Evolutionary conservation across 2,113 vertebrate species (phyloP), one percentile per base, ranked within the genome.

Genomic region (Laterallus jamaicensis): DNA sequence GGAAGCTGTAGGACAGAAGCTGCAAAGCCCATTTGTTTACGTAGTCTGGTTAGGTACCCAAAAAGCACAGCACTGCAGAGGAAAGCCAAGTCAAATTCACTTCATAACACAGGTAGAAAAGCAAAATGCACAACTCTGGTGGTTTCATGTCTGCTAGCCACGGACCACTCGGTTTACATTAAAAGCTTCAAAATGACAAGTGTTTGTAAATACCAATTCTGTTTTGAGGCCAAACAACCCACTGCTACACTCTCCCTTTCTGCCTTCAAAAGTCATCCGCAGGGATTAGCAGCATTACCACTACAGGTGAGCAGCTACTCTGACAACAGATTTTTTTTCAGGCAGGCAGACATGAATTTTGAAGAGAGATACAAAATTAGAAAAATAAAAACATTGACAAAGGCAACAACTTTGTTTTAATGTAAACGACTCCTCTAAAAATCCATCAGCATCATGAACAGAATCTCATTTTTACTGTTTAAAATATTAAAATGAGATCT

Each of bases 31-130:
- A 1, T 66, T 76, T 86, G 63, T 73, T 95, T 60, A 86, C 14
- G 16, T 17, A 88, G 50, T 83, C 95, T 68, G 80, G 93, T 92
- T 95, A 93, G 68, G 75, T 93, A 95, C 80, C 84, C 71, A 89
- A 59, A 93, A 96, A 94, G 90, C 96, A 97, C 90, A 87, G 44
- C 94, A 97, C 86, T 91, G 92, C 97, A 97, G 59, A 93, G 76
- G 84, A 95, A 97, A 96, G 93, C 92, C 92, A 96, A 75, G 84
- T 94, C 93, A 95, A 88, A 96, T 63, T 79, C 94, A 86, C 92
- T 92, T 94, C 95, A 96, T 35, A 92, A 94, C 94, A 96, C 85
- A 95, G 64, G 47, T n/a, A 70, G 86, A 70, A 92, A 94, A 92
- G 67, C 58, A 87, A 94, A 94, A 86, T 66, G 79, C 47, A 90